Conservation (phyloP, 1,140 invertebrate genomes). For the Pristionchus pacificus region DNA sequence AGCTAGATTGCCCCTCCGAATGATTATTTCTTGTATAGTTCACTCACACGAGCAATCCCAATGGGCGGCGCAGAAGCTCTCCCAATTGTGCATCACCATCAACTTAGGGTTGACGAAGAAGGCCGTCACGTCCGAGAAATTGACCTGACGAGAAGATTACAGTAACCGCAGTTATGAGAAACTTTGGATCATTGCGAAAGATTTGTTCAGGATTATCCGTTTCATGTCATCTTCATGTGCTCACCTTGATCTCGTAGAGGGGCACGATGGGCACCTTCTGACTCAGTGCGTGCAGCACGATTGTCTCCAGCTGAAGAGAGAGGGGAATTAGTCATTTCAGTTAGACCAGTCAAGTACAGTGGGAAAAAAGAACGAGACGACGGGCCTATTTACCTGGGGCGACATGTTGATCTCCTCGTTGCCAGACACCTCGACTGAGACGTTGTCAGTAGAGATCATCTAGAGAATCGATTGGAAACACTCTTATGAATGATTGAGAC, state of each 20-base stretch:
- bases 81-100: slow-evolving; percentile 19
- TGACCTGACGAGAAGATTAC: too few species aligned
- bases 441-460: slow-evolving; percentile 36
- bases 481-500: too few species aligned
- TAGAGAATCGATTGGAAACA: neutral
- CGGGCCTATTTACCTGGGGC: slow-evolving; percentile 26
- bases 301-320: slow-evolving; percentile 29
- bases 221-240: too few species aligned
- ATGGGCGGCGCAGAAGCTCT: slow-evolving; percentile 25
- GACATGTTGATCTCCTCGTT: slow-evolving; percentile 27
- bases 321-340: too few species aligned
- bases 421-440: slow-evolving; percentile 26
- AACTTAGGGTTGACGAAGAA: neutral
- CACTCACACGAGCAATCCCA: slow-evolving; percentile 24
- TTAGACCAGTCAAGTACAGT: too few species aligned
- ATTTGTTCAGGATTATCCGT: too few species aligned
- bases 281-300: slow-evolving; percentile 33
- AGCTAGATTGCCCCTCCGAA: too few species aligned
- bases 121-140: neutral
- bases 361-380: neutral
- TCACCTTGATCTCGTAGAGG: slow-evolving; percentile 22
- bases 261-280: slow-evolving; percentile 18
- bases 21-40: too few species aligned
- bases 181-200: too few species aligned
- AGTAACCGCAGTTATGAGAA: too few species aligned